Conservation (phyloP, 2,113 vertebrate species). For the Nannobrachium achirus region DNA sequence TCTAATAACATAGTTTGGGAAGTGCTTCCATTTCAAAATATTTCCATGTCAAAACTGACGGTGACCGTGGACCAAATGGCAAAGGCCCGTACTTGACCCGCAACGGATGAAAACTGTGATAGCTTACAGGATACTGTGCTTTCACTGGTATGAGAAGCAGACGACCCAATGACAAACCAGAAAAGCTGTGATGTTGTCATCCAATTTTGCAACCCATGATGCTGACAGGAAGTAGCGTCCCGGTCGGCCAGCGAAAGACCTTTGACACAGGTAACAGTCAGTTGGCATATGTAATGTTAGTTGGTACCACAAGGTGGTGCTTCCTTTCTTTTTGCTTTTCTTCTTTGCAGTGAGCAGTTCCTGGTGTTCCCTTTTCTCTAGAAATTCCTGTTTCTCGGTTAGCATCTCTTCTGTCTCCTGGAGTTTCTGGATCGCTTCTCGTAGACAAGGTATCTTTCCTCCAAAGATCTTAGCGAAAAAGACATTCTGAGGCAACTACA, state of each 20-base stretch:
- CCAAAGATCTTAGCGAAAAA: conserved; percentile 91
- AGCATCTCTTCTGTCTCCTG: conserved; percentile 97
- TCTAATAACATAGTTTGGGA: conserved; percentile 39
- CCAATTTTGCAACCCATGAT: conserved; percentile 47
- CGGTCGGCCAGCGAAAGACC: conserved; percentile 53
- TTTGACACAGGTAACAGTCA: too few relatives aligned
- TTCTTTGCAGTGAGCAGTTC: conserved; percentile 91
- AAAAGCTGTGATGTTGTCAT: conserved; percentile 47
- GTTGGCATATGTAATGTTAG: too few relatives aligned
- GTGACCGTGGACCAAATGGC: conserved; percentile 40
- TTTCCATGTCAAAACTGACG: conserved; percentile 41
- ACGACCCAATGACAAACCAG: conserved; percentile 46
- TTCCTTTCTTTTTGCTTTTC: conserved; percentile 97
- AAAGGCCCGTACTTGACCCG: conserved; percentile 29
- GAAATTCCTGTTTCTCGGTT: conserved; percentile 94
- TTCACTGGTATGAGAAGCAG: conserved; percentile 40
- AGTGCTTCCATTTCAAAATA: conserved; percentile 50
- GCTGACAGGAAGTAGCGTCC: conserved; percentile 43
- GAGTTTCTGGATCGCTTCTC: conserved; percentile 95
- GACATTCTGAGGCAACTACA: conserved; percentile 78
- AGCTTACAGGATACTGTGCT: conserved; percentile 51
- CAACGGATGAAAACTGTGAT: conserved; percentile 43
- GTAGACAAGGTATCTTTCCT: conserved; percentile 88
- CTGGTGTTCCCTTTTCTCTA: conserved; percentile 95
- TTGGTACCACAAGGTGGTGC: too few relatives aligned